phyloP scores from a whole-genome alignment of 64 coral and sea anemone species.

The Montipora sp. region DNA sequence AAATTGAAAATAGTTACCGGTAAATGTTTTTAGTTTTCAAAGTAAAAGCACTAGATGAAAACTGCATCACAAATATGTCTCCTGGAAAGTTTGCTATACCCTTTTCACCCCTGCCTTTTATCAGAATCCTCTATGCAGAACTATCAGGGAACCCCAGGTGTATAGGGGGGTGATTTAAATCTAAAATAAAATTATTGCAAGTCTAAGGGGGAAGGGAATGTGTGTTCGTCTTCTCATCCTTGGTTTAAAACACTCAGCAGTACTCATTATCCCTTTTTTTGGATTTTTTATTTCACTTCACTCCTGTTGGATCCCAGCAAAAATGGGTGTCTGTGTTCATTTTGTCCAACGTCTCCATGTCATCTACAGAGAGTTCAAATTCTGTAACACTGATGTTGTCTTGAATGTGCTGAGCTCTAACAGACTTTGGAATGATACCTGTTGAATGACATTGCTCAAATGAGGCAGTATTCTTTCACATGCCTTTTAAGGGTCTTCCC shows the following conservation, averaged over 20 bases:
- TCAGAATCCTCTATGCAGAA: too few relatives aligned
- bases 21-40: too few relatives aligned
- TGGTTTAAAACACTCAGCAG: neutral
- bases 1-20: too few relatives aligned
- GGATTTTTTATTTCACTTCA: conserved; percentile 4
- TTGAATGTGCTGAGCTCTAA: conserved; percentile 66
- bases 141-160: too few relatives aligned
- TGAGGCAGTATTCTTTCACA: neutral
- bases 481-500: too few relatives aligned
- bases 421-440: conserved; percentile 93
- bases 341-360: conserved; percentile 64
- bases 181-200: too few relatives aligned
- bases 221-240: neutral
- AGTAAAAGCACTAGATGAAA: too few relatives aligned
- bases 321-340: conserved; percentile 62
- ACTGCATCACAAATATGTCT: too few relatives aligned
- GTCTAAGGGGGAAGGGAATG: too few relatives aligned
- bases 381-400: conserved; percentile 73
- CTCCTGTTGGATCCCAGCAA: conserved; percentile 77
- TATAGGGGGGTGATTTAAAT: too few relatives aligned
- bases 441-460: neutral
- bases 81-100: too few relatives aligned
- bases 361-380: conserved; percentile 63
- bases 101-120: too few relatives aligned
- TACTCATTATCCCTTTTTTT: neutral